Conservation (phyloP, 2,113 vertebrate genomes). For the Hydropotes inermis region DNA sequence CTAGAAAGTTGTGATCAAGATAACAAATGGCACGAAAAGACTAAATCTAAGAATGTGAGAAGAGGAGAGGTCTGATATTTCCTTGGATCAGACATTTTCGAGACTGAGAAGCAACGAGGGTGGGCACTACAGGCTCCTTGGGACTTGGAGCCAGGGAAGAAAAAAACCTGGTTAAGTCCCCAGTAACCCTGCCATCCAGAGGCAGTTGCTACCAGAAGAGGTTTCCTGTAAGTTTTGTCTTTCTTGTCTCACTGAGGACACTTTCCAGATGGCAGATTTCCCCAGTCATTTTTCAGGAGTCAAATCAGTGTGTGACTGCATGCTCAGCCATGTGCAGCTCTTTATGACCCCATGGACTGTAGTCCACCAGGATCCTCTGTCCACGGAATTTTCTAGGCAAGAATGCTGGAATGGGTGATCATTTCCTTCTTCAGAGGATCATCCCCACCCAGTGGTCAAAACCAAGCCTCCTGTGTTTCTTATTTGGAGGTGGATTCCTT, state of each 20-base stretch:
- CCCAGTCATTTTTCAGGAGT: neutral
- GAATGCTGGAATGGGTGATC: neutral
- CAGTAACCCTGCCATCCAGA: accelerated
- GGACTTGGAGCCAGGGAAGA: neutral
- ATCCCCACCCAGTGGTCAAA: neutral
- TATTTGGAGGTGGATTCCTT: neutral
- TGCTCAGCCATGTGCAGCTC: neutral
- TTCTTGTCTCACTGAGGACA: neutral
- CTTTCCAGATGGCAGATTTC: neutral
- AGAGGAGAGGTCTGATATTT: neutral
- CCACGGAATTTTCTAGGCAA: neutral
- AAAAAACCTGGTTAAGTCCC: accelerated
- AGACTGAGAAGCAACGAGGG: neutral
- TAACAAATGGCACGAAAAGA: neutral
- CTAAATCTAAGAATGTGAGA: neutral
- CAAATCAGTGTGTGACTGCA: neutral
- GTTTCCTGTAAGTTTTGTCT: neutral
- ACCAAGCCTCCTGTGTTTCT: neutral
- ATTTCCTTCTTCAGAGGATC: neutral
- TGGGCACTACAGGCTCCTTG: too few species aligned
- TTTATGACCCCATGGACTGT: neutral
- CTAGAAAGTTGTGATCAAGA: neutral
- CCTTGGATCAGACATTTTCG: neutral
- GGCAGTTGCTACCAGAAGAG: neutral
- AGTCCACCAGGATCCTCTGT: neutral